Conservation (phyloP, 1,140 invertebrate genomes). For the Drosophila seguyi region DNA sequence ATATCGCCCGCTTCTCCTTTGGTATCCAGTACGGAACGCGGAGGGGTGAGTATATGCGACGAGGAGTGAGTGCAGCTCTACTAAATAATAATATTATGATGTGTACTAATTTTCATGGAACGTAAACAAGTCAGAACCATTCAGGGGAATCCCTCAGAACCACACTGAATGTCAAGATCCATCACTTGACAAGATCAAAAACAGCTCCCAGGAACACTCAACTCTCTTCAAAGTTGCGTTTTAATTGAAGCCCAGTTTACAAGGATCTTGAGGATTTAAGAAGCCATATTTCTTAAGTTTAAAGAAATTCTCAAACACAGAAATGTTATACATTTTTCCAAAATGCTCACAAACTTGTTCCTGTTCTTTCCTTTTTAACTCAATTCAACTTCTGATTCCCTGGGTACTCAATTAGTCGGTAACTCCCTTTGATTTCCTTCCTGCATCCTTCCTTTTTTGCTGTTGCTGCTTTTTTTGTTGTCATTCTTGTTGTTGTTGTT, state of each 20-base stretch:
- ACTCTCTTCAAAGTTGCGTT: neutral
- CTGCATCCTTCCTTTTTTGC: slow-evolving; percentile 6
- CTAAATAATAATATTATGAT: too few relatives aligned
- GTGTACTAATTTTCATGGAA: too few relatives aligned
- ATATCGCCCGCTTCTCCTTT: slow-evolving; percentile 27
- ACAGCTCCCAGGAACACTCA: neutral
- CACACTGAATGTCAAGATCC: neutral
- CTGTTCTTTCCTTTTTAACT: neutral
- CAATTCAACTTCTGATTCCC: neutral
- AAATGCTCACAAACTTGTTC: too few relatives aligned
- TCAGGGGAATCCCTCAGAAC: neutral
- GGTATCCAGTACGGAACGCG: neutral
- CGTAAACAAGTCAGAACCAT: neutral
- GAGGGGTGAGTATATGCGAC: neutral
- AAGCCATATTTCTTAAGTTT: neutral
- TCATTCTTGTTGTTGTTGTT: neutral
- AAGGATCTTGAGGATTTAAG: neutral
- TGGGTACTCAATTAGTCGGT: slow-evolving; percentile 29
- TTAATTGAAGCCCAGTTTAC: neutral
- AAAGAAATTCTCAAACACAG: neutral
- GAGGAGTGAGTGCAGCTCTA: too few relatives aligned
- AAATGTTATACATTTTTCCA: neutral
- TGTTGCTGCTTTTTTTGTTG: neutral
- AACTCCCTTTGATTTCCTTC: slow-evolving; percentile 19
- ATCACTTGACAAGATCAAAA: neutral